Conservation (phyloP, 2,797 vertebrate genomes). For the Propithecus perrieri region DNA sequence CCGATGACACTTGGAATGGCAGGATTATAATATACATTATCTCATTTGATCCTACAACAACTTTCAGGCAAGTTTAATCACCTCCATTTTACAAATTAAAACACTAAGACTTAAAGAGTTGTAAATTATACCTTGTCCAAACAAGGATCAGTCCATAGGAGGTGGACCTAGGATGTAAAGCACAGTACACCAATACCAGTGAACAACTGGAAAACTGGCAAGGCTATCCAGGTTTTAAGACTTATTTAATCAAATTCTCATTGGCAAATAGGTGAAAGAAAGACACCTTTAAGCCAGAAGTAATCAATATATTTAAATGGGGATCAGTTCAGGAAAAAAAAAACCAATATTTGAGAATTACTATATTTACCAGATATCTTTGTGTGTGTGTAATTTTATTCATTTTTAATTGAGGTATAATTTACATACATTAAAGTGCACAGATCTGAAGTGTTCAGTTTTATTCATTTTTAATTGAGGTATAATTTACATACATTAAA, state of each 20-base stretch:
- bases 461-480: constrained; percentile 66
- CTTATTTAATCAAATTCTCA: background rate
- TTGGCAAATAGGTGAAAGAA: constrained; percentile 41
- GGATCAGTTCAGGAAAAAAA: constrained; percentile 9
- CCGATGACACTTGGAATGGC: background rate
- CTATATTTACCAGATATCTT: constrained; percentile 55
- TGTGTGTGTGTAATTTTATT: constrained; percentile 50
- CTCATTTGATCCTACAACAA: background rate
- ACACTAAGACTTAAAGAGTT: background rate
- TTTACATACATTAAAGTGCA: constrained; percentile 63
- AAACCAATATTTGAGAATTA: constrained; percentile 12
- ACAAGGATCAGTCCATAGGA: background rate
- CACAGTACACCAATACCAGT: background rate
- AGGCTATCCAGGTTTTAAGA: background rate
- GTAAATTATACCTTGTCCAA: background rate
- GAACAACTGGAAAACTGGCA: background rate
- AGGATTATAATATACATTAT: background rate
- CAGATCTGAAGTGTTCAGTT: constrained; percentile 32
- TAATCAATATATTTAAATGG: constrained; percentile 23
- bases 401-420: constrained; percentile 62
- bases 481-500: constrained; percentile 70
- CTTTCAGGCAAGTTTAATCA: background rate
- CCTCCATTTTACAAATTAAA: background rate
- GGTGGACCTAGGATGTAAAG: background rate
- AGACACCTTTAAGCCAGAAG: constrained; percentile 5